Base-by-base conservation (phyloP, 2,888 invertebrate species). In the Lithophane socia region DNA sequence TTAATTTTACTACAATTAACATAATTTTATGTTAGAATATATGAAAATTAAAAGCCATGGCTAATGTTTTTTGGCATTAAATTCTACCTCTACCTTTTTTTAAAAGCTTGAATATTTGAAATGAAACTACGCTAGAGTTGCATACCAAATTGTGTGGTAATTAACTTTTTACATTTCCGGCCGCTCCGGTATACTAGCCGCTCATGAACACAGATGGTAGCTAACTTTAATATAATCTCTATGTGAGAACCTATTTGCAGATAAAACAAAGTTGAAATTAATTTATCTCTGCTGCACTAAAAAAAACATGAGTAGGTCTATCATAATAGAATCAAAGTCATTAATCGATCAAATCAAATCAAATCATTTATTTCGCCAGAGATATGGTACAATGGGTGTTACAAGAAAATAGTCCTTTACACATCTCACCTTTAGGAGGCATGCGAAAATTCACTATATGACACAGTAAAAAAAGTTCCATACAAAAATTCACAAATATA, bases 1-100 rank as follows among this genome's bases (percentile, higher is more conserved):
- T 82, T 29, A 54, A 52, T 63, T 77, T 82, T 49, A 61, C 63
- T 63, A 63, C 37, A 58, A 58, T 4, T 29, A 16, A 21, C n/a
- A 44, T 24, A 24, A 49, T 49, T 49, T 49, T 49, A 49, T 16
- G 5, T 49, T 49, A 16, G 37, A 37, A 37, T 37, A 4, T 37
- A 37, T 5, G 37, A 37, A 37, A 37, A 37, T 37, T 37, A 37
- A 5, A 37, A 37, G 37, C 5, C 5, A 37, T 37, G 37, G 37
- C 52, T 8, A 18, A 56, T 12, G 54, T n/a, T 56, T 56, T n/a
- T 56, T 60, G 77, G 24, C 58, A 54, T 58, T 56, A n/a, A 49
- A 56, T 63, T 79, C 12, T 42, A 60, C 52, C 16, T 49, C 49
- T 49, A 47, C 49, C 49, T 44, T 60, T 60, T 5, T 24, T 47